Conservation (phyloP, 2,113 vertebrate species). For the Smithornis capensis region DNA sequence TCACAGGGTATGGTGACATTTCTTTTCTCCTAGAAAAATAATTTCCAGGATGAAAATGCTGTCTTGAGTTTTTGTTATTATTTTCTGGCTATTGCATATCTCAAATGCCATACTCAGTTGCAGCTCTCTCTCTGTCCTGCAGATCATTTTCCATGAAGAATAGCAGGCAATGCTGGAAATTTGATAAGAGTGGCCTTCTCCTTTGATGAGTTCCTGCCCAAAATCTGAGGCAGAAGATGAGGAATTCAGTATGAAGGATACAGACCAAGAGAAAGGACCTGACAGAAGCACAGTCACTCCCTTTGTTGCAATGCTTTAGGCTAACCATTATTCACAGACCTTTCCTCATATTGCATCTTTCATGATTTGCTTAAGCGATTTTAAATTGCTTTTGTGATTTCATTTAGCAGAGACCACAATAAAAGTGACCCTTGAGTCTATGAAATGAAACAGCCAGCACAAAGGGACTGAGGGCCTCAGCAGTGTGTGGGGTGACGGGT, state of each 20-base stretch:
- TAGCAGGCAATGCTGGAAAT: conserved; percentile 36
- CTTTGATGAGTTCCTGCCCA: conserved; percentile 41
- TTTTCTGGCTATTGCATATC: conserved; percentile 9
- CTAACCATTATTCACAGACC: conserved; percentile 70
- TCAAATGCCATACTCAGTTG: not conserved
- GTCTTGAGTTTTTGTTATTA: conserved; percentile 2
- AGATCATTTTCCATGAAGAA: conserved; percentile 47
- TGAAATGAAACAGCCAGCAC: conserved; percentile 68
- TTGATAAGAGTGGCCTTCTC: conserved; percentile 36
- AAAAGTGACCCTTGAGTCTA: conserved; percentile 72
- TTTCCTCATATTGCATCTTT: conserved; percentile 58
- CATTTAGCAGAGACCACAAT: conserved; percentile 61
- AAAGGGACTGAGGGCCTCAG: conserved; percentile 57
- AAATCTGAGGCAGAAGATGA: conserved; percentile 42
- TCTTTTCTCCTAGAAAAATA: not conserved
- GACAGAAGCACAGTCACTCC: conserved; percentile 53
- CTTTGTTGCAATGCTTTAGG: conserved; percentile 73
- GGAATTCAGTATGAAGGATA: conserved; percentile 53
- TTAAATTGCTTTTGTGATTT: conserved; percentile 69
- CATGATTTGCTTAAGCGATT: conserved; percentile 61
- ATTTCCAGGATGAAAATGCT: conserved; percentile 7
- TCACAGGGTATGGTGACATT: not conserved
- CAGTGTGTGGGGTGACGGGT: conserved; percentile 1
- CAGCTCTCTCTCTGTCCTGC: not conserved
- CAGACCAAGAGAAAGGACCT: conserved; percentile 34